Evolutionary conservation across 1,140 invertebrate species (phyloP), one percentile per base, ranked within the genome.

Genomic region (Bradysia coprophila): DNA sequence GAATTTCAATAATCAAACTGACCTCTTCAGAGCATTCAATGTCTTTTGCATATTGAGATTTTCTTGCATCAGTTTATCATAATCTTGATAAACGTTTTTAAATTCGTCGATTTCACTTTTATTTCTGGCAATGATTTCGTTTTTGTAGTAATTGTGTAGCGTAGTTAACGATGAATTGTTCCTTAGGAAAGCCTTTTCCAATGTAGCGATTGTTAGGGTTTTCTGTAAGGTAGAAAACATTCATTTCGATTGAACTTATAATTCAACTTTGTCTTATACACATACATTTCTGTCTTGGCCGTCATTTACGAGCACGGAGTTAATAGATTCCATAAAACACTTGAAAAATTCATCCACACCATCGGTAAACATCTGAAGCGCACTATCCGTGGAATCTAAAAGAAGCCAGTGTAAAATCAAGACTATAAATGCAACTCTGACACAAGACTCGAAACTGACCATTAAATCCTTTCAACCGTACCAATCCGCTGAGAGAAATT

Each of bases 121-220:
- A 43, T 59, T 59, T 10, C 55, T 40, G 11, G 50, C 43, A n/a
- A 59, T 51, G 20, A 59, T 48, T 43, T 59, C 53, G 44, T 59
- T 57, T 40, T 59, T 59, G 43, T 57, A 59, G 21, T 59, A 59
- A 43, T 59, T 57, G 21, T 59, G 57, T n/a, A 59, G 48, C 15
- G 53, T 49, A 2, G 51, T 57, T 1, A 59, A 38, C 1, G 57
- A 59, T 21, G 47, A 52, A 21, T 55, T 52, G 3, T 56, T 55
- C 16, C 55, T 31, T 1, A 46, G 40, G 10, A 49, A 49, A 0
- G 53, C 56, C 15, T 51, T 52, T 32, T 59, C 57, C n/a, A 59
- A 31, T 21, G 43, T 43, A 16, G 51, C 31, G 18, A 39, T 43
- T 21, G 55, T 1, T 24, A 48, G 16, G 42, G 50, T 18, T 44